A percentile compares a stretch with the other conserved stretches of the same genome.
Evolutionary conservation across 2,113 vertebrate species (phyloP).

Genomic region (Phaethon lepturus): DNA sequence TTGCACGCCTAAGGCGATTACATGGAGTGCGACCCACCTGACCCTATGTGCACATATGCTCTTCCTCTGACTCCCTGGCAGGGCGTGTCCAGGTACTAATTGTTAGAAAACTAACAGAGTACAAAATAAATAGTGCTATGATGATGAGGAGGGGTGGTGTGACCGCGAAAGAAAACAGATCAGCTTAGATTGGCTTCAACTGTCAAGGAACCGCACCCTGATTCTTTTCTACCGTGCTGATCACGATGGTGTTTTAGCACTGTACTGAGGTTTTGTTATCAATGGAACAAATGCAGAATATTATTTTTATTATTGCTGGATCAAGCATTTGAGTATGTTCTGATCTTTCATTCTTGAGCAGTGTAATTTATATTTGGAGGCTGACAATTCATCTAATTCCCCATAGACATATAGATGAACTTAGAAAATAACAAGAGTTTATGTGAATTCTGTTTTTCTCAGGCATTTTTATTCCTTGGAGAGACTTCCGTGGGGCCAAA

Average conservation of each 20-base stretch:
- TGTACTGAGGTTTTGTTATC: constrained; percentile 1
- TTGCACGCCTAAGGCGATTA: background rate
- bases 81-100: background rate
- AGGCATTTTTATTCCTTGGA: constrained; percentile 62
- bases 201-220: constrained; percentile 5
- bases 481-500: constrained; percentile 31
- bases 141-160: background rate
- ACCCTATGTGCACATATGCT: background rate
- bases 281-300: constrained; percentile 4
- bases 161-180: background rate
- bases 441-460: constrained; percentile 62
- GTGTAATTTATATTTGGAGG: constrained; percentile 41
- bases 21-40: accelerated
- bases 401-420: background rate
- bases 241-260: background rate
- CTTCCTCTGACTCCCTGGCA: background rate
- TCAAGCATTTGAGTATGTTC: background rate
- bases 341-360: background rate
- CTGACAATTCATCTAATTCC: constrained; percentile 29
- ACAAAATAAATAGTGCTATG: background rate
- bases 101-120: background rate
- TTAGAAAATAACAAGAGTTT: constrained; percentile 8
- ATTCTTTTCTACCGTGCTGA: background rate
- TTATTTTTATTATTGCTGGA: constrained; percentile 44
- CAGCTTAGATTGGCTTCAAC: constrained; percentile 37